Evolutionary conservation across 1,140 invertebrate genomes (phyloP).

Genomic region (Lanistes nyassanus): DNA sequence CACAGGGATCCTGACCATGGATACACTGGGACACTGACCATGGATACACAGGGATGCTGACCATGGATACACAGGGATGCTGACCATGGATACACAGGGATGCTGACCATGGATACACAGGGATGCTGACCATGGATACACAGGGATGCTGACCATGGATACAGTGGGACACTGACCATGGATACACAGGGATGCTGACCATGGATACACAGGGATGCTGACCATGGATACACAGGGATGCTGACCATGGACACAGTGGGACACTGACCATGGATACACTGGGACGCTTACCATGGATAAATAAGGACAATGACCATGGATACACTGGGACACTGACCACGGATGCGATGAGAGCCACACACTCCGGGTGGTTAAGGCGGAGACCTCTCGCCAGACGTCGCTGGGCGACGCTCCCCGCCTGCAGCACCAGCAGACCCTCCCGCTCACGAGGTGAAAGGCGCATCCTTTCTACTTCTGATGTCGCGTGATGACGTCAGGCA

Average conservation of each 20-base stretch:
- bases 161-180: too few species aligned
- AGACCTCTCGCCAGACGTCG: slow-evolving; percentile 62
- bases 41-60: slow-evolving; percentile 32
- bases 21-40: too few species aligned
- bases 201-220: not conserved
- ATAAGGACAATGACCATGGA: not conserved
- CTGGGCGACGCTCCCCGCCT: slow-evolving; percentile 64
- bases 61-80: not conserved
- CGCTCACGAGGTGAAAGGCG: slow-evolving; percentile 51
- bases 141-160: too few species aligned
- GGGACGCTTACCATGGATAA: not conserved
- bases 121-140: not conserved
- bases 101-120: slow-evolving; percentile 51
- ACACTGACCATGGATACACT: not conserved
- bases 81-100: too few species aligned
- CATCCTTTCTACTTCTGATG: too few species aligned
- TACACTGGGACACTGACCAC: slow-evolving; percentile 50
- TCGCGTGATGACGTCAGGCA: too few species aligned
- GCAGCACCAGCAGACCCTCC: slow-evolving; percentile 62
- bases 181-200: too few species aligned
- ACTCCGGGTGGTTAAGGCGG: slow-evolving; percentile 63
- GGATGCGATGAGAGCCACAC: slow-evolving; percentile 60
- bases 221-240: not conserved
- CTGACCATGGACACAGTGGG: not conserved
- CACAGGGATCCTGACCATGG: not conserved